phyloP scores from a whole-genome alignment of 2,888 invertebrate species.

The Pharmacophagus antenor region DNA sequence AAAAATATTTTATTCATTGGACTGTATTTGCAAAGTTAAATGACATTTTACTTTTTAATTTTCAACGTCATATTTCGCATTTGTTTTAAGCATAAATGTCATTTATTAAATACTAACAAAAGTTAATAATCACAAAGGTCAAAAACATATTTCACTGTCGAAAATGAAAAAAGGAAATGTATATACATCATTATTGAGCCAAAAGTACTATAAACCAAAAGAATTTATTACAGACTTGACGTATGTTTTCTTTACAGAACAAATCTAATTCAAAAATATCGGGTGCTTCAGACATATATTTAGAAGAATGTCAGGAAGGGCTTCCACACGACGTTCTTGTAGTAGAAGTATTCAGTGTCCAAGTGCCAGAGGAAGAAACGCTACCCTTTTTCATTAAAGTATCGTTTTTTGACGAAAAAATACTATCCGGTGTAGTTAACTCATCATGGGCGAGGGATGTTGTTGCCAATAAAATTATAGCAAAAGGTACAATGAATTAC shows the following conservation, averaged over 20 bases:
- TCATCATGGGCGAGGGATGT: slow-evolving; percentile 43
- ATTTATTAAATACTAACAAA: not conserved
- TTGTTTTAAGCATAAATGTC: not conserved
- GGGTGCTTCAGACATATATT: slow-evolving; percentile 37
- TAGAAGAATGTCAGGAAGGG: slow-evolving; percentile 38
- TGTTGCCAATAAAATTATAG: slow-evolving; percentile 36
- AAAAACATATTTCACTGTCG: not conserved
- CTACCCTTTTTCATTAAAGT: slow-evolving; percentile 49
- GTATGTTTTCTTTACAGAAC: slow-evolving; percentile 33
- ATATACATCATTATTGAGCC: not conserved
- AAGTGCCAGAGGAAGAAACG: slow-evolving; percentile 46
- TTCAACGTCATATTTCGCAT: not conserved
- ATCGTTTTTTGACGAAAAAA: slow-evolving; percentile 53
- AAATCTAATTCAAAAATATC: slow-evolving; percentile 42
- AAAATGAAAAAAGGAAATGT: slow-evolving; percentile 24
- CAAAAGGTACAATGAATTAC: slow-evolving; percentile 53
- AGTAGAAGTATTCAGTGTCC: slow-evolving; percentile 51
- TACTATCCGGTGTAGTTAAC: slow-evolving; percentile 48
- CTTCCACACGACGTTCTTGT: slow-evolving; percentile 47
- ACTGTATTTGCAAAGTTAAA: not conserved
- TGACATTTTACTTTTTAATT: not conserved
- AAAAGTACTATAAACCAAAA: not conserved
- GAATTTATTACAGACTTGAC: not conserved
- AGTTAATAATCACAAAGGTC: not conserved
- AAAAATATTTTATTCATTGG: not conserved